A percentile compares a stretch with the other conserved stretches of the same genome.
Evolutionary conservation across 30 jellyfish, hydroid and myxozoan species (phyloP).

Genomic region (Sanderia malayensis): DNA sequence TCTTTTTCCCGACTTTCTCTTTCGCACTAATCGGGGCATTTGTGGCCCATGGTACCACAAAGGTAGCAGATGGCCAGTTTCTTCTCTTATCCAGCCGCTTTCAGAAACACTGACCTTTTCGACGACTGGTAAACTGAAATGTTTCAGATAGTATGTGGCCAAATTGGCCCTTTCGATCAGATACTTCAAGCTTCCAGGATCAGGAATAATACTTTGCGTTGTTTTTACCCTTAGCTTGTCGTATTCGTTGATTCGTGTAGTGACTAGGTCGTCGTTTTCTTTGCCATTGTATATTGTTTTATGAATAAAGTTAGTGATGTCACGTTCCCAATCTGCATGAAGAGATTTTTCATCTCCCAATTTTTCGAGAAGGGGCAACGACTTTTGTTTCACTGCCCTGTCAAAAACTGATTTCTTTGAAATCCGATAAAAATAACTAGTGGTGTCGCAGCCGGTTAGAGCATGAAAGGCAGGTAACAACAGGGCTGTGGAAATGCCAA

Average conservation of each 20-base stretch:
- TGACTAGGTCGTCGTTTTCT: no score
- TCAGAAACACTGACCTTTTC: background rate
- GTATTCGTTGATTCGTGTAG: background rate
- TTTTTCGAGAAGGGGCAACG: constrained; percentile 38
- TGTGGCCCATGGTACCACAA: no score
- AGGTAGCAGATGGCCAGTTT: background rate
- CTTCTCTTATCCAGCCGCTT: background rate
- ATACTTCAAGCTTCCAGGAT: constrained; percentile 12
- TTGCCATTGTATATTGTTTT: no score
- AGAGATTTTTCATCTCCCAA: constrained; percentile 37
- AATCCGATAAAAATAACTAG: no score
- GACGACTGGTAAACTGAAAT: background rate
- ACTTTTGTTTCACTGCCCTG: constrained; percentile 25
- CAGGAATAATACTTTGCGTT: constrained; percentile 15
- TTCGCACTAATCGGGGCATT: no score
- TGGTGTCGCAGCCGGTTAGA: background rate
- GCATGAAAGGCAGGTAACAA: background rate
- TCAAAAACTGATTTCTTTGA: constrained; percentile 54
- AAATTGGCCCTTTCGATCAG: background rate
- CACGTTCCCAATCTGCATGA: constrained; percentile 24
- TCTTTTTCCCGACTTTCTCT: no score
- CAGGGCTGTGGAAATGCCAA: background rate
- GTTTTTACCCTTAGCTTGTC: constrained; percentile 15
- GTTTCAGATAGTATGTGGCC: constrained; percentile 11
- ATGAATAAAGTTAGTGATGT: constrained; percentile 34